These are phyloP conservation scores for Montifringilla adamsi DNA, from an alignment of 2,113 vertebrate species.

Conservation along the genomic window DNA sequence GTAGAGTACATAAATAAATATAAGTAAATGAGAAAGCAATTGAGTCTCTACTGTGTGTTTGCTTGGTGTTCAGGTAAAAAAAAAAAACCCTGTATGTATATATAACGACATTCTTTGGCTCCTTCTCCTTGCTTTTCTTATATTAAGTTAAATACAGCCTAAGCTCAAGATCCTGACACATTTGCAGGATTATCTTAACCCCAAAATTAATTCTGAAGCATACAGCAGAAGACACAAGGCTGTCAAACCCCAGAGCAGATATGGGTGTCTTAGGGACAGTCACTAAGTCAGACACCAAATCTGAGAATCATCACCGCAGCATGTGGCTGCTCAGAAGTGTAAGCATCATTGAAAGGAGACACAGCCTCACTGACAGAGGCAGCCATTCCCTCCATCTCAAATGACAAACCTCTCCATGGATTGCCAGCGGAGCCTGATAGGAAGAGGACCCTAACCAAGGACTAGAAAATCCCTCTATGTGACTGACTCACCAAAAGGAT, in stretches of 20 bases:
- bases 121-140: background rate
- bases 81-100: fast-evolving
- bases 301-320: background rate
- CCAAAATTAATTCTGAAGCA: background rate
- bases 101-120: background rate
- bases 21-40: background rate
- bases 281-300: background rate
- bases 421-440: background rate
- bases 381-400: background rate
- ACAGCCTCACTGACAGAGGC: background rate
- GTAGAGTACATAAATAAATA: background rate
- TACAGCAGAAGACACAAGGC: background rate
- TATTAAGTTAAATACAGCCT: background rate
- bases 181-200: background rate
- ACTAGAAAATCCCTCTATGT: background rate
- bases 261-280: background rate
- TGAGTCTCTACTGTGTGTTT: background rate
- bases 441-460: background rate
- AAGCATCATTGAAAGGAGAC: background rate
- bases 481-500: background rate
- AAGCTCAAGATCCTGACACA: background rate
- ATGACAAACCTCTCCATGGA: background rate
- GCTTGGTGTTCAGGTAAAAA: background rate
- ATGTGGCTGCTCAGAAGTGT: background rate
- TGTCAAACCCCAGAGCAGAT: background rate